A percentile compares a stretch with the other conserved stretches of the same genome.
Evolutionary conservation across 2,888 invertebrate genomes (phyloP).

Genomic region (Beris chalybata): DNA sequence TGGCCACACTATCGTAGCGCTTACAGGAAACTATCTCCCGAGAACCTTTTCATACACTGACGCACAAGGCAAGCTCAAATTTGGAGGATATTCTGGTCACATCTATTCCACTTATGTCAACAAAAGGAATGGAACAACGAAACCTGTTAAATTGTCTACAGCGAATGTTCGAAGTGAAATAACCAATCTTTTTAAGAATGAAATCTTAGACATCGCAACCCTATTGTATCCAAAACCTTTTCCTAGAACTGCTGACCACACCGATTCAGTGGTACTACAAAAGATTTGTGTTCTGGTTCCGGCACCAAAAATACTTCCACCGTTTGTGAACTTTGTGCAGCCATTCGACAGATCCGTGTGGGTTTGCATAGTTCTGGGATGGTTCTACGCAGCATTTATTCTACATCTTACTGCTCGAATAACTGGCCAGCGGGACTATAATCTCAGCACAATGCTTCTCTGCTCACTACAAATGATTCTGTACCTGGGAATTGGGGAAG

Average conservation of each 20-base stretch:
- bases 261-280: neutral
- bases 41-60: conserved; percentile 2
- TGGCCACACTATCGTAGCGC: neutral
- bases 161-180: neutral
- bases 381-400: conserved; percentile 2
- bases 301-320: conserved; percentile 7
- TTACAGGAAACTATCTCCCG: conserved; percentile 1
- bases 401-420: neutral
- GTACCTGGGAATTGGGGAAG: neutral
- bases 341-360: conserved; percentile 13
- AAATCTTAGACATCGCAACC: neutral
- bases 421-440: neutral
- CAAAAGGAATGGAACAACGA: conserved; percentile 9
- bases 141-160: neutral
- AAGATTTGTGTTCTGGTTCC: conserved; percentile 10
- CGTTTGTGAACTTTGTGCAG: conserved; percentile 1
- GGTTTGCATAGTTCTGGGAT: neutral
- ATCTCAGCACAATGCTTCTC: conserved; percentile 3
- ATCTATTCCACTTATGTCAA: conserved; percentile 3
- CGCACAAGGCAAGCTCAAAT: neutral
- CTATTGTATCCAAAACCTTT: too few species aligned
- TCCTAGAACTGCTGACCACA: neutral
- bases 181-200: neutral
- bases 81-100: conserved; percentile 12
- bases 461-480: conserved; percentile 1